phyloP scores from a whole-genome alignment of 2,888 invertebrate species.

The Latrodectus hesperus region DNA sequence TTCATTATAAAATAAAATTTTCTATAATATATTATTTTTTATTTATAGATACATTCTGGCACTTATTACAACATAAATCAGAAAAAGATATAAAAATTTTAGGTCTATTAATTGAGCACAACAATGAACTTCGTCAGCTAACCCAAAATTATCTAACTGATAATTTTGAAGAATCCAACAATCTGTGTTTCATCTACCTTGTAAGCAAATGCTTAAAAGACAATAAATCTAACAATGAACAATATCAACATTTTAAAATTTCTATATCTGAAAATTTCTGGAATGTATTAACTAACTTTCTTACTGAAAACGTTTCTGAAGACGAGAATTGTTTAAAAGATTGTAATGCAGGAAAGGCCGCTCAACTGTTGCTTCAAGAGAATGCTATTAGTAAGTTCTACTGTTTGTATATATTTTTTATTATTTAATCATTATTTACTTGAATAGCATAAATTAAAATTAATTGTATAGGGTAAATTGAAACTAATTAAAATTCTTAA shows the following conservation, averaged over 20 bases:
- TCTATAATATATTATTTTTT: neutral
- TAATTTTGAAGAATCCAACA: slow-evolving; percentile 7
- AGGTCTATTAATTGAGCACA: slow-evolving; percentile 23
- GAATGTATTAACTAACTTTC: slow-evolving; percentile 5
- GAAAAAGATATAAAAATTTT: slow-evolving; percentile 39
- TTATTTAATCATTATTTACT: neutral
- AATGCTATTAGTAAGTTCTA: slow-evolving; percentile 24
- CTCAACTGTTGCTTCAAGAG: slow-evolving; percentile 11
- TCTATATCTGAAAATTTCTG: slow-evolving; percentile 10
- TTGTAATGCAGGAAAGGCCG: slow-evolving; percentile 20
- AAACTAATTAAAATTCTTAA: no score
- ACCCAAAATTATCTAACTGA: slow-evolving; percentile 17
- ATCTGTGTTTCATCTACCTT: slow-evolving; percentile 22
- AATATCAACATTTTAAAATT: slow-evolving; percentile 26
- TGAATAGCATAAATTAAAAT: no score
- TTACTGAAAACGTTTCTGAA: neutral
- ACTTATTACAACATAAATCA: slow-evolving; percentile 26
- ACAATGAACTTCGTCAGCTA: slow-evolving; percentile 6
- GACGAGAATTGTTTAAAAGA: slow-evolving; percentile 11
- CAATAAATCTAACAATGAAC: neutral
- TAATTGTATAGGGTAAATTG: no score
- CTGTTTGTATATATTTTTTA: neutral
- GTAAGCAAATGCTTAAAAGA: slow-evolving; percentile 36
- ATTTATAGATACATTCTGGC: slow-evolving; percentile 38
- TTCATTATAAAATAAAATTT: neutral